Conservation (phyloP, 2,888 invertebrate genomes). For the Desoria tigrina region DNA sequence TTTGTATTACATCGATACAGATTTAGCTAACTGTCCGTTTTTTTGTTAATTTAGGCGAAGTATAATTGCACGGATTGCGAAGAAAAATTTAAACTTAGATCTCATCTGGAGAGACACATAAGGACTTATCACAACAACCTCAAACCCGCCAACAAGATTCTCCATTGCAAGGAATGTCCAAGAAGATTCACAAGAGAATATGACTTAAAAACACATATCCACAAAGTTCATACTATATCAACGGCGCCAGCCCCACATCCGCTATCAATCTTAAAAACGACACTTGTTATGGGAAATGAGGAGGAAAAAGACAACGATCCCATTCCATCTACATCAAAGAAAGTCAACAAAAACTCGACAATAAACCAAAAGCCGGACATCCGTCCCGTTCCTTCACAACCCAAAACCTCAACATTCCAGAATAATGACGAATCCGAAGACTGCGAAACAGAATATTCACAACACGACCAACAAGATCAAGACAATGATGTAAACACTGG, state of each 20-base stretch:
- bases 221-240: conserved; percentile 4
- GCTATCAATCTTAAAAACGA: background rate
- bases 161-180: conserved; percentile 27
- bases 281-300: background rate
- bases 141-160: conserved; percentile 21
- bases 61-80: conserved; percentile 28
- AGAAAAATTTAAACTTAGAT: conserved; percentile 38
- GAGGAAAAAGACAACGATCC: background rate
- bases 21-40: background rate
- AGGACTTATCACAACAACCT: conserved; percentile 32
- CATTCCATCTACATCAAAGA: background rate
- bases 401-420: too few relatives aligned
- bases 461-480: too few relatives aligned
- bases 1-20: background rate
- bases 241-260: background rate
- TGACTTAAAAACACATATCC: conserved; percentile 32
- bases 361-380: too few relatives aligned
- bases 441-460: too few relatives aligned
- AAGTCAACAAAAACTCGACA: too few relatives aligned
- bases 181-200: conserved; percentile 36
- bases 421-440: too few relatives aligned
- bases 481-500: too few relatives aligned
- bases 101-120: conserved; percentile 34
- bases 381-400: too few relatives aligned
- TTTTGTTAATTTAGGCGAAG: conserved; percentile 7